phyloP scores from a whole-genome alignment of 2,888 invertebrate genomes.

The Stenoptilia bipunctidactyla region DNA sequence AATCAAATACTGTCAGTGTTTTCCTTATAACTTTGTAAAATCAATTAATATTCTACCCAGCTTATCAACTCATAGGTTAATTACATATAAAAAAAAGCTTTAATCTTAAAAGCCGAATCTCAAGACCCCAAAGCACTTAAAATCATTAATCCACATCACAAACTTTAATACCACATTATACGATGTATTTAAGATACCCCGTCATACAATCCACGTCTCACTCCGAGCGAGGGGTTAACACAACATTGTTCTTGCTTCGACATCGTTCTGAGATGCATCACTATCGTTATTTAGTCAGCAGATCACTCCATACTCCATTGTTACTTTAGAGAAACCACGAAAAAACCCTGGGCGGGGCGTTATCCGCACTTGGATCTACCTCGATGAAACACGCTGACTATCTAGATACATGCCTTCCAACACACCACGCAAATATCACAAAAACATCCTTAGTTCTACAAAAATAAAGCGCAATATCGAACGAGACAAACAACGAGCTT shows the following conservation, averaged over 20 bases:
- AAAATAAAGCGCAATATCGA: neutral
- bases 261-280: constrained; percentile 32
- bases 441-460: constrained; percentile 1
- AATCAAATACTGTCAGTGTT: too few species aligned
- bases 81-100: too few species aligned
- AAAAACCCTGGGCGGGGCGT: constrained; percentile 66
- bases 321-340: constrained; percentile 56
- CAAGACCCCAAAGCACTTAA: too few species aligned
- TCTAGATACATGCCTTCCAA: constrained; percentile 62
- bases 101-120: too few species aligned
- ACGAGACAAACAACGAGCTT: constrained; percentile 27
- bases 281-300: constrained; percentile 66
- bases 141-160: too few species aligned
- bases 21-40: too few species aligned
- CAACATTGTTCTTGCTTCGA: neutral
- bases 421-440: constrained; percentile 16
- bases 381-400: constrained; percentile 60
- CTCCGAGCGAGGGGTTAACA: too few species aligned
- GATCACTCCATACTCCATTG: constrained; percentile 63
- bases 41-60: too few species aligned
- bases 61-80: too few species aligned
- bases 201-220: too few species aligned
- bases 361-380: constrained; percentile 51
- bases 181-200: too few species aligned
- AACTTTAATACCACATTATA: too few species aligned